These are phyloP conservation scores for Hypotaenidia okinawae DNA, from an alignment of 2,797 vertebrate genomes.

Conservation along the genomic window DNA sequence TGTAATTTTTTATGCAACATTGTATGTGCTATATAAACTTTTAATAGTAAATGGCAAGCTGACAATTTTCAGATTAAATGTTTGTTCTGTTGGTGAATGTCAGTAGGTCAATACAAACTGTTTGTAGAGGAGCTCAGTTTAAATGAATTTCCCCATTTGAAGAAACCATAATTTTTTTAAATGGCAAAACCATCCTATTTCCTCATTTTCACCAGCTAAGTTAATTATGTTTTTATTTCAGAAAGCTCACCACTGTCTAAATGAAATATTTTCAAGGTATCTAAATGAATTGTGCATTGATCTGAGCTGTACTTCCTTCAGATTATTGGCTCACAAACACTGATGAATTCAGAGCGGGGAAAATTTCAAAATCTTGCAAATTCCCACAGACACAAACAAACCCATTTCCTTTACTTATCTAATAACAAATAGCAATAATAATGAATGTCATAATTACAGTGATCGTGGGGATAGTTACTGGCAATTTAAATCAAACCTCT, in stretches of 20 bases:
- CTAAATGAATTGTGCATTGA: background rate
- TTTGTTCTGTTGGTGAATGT: background rate
- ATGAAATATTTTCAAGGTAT: background rate
- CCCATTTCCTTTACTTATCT: slow-evolving; percentile 7
- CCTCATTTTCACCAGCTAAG: background rate
- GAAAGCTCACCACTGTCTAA: background rate
- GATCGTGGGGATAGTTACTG: background rate
- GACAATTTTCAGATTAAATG: slow-evolving; percentile 3
- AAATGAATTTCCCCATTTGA: background rate
- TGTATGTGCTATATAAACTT: background rate
- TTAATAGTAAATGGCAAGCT: slow-evolving; percentile 15
- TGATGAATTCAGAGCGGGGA: background rate
- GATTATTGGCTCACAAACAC: background rate
- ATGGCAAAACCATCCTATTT: background rate
- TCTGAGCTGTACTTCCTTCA: background rate
- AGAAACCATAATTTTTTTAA: background rate
- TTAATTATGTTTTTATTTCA: background rate
- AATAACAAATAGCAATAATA: slow-evolving; percentile 46
- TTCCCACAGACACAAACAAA: background rate
- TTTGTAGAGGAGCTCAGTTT: background rate
- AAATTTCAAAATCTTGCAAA: slow-evolving; percentile 7
- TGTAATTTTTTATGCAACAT: background rate
- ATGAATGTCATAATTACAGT: slow-evolving; percentile 18
- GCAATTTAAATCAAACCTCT: slow-evolving; percentile 56
- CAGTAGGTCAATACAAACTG: slow-evolving; percentile 34